A percentile compares a stretch with the other conserved stretches of the same genome.
These are phyloP conservation scores for Pteria penguin DNA, from an alignment of 2,888 invertebrate species.

Conservation along the genomic window DNA sequence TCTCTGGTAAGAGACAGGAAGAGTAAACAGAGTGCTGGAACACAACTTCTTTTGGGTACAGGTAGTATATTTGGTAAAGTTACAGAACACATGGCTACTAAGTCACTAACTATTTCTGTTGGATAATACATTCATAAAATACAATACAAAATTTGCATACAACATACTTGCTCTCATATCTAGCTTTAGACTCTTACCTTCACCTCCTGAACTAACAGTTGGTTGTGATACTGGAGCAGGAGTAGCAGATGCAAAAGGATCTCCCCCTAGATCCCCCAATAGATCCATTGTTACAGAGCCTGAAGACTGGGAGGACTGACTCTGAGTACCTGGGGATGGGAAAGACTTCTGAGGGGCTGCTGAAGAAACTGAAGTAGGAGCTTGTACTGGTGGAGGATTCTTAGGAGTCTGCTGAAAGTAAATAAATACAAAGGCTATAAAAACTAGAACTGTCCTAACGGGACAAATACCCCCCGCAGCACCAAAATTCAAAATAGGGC, in stretches of 20 bases:
- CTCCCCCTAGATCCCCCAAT: conserved; percentile 78
- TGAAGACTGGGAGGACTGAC: conserved; percentile 73
- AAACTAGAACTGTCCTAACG: too few relatives aligned
- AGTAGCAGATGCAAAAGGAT: conserved; percentile 75
- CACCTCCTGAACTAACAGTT: conserved; percentile 1
- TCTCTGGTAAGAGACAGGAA: too few relatives aligned
- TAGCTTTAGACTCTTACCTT: neutral
- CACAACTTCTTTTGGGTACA: too few relatives aligned
- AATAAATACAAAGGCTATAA: neutral
- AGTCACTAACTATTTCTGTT: too few relatives aligned
- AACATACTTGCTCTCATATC: too few relatives aligned
- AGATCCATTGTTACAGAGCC: conserved; percentile 72
- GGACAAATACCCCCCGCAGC: too few relatives aligned
- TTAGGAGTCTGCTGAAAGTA: conserved; percentile 45
- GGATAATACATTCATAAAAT: too few relatives aligned
- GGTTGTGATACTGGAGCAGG: conserved; percentile 56
- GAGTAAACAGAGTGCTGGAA: too few relatives aligned
- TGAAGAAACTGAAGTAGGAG: conserved; percentile 30
- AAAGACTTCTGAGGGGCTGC: conserved; percentile 39
- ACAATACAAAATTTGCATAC: too few relatives aligned
- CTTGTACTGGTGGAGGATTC: conserved; percentile 48
- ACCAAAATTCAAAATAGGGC: too few relatives aligned
- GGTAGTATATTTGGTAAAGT: too few relatives aligned
- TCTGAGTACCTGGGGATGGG: conserved; percentile 53
- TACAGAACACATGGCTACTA: too few relatives aligned